Evolutionary conservation across 92 coral and sea anemone genomes (phyloP), one percentile per base, ranked within the genome.

Genomic region (Umimayanthus chanpuru): DNA sequence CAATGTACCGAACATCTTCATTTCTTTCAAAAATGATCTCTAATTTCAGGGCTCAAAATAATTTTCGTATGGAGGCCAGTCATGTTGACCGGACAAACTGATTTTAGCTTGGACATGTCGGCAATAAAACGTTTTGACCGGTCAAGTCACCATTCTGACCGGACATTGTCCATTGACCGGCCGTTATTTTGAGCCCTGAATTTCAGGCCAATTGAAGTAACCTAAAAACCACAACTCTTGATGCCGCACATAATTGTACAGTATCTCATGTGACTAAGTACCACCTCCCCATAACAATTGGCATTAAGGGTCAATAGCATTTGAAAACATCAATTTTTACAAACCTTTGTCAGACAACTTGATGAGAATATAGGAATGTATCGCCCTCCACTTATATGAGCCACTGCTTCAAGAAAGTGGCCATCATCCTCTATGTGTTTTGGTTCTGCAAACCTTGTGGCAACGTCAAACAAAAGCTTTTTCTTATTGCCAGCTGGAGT

Each of bases 341-440:
- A 70, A 83, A 83, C 87, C 87, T 83, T 29, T 43, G 67, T 26
- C 15, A 83, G 67, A 25, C 43, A 83, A 73, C 14, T 83, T 70
- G 87, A 67, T 16, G 87, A 83, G 21, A 83, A 83, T 25, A 83
- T 83, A 5, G 87, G 87, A 11, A 83, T 83, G 10, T 68, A 83
- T 70, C 65, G 78, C 6, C 87, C 87, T 28, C 87, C 87, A 83
- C 87, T 83, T 26, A 83, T 68, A 26, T 68, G 87, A 5, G 87
- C 87, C 43, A 83, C 28, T 12, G 87, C 87, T 43, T 83, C 66
- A 25, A 83, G 87, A 44, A 43, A 44, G 55, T 83, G 87, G 41
- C 65, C n/a, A 25, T 70, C 87, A 44, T 83, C 87, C 74, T 70
- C 87, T 70, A 83, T 26, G 5, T 83, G 87, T 18, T 18, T 70